phyloP scores from a whole-genome alignment of 1,140 invertebrate species.

The Nylanderia fulva region DNA sequence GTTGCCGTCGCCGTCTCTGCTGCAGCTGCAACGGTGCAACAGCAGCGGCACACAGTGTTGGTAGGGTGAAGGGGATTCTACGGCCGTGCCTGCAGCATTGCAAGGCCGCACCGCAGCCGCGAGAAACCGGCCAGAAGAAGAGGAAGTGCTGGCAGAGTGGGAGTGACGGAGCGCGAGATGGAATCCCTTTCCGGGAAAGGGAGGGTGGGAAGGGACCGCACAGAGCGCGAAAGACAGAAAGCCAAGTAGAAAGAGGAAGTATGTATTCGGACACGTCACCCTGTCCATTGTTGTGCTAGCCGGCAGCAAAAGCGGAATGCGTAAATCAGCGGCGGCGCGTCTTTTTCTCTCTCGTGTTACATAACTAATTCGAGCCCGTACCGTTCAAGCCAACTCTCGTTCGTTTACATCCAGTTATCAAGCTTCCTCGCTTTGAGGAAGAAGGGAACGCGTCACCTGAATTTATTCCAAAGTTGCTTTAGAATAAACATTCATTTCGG shows the following conservation, averaged over 20 bases:
- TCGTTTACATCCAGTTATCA: conserved; percentile 25
- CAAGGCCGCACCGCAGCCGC: conserved; percentile 82
- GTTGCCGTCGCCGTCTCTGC: conserved; percentile 57
- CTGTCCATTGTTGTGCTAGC: conserved; percentile 76
- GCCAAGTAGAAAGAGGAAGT: conserved; percentile 40
- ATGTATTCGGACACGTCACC: conserved; percentile 69
- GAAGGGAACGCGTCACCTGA: neutral
- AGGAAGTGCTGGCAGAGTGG: conserved; percentile 68
- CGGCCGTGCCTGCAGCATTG: conserved; percentile 79
- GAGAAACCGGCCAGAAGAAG: conserved; percentile 73
- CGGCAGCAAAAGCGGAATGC: conserved; percentile 75
- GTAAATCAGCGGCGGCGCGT: conserved; percentile 76
- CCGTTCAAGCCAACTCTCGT: neutral
- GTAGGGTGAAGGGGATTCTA: conserved; percentile 12
- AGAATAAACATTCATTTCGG: conserved; percentile 6
- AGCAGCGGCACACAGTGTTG: conserved; percentile 26
- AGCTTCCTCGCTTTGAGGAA: neutral
- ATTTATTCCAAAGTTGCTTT: conserved; percentile 26
- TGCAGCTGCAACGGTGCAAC: conserved; percentile 79
- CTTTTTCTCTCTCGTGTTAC: conserved; percentile 63
- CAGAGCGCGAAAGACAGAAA: conserved; percentile 42
- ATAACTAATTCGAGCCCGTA: conserved; percentile 64
- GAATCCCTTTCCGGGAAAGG: conserved; percentile 57
- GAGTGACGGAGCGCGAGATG: conserved; percentile 67
- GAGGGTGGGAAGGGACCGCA: conserved; percentile 26